These are phyloP conservation scores for Capra hircus DNA, from an alignment of 2,113 vertebrate genomes.

Conservation along the genomic window DNA sequence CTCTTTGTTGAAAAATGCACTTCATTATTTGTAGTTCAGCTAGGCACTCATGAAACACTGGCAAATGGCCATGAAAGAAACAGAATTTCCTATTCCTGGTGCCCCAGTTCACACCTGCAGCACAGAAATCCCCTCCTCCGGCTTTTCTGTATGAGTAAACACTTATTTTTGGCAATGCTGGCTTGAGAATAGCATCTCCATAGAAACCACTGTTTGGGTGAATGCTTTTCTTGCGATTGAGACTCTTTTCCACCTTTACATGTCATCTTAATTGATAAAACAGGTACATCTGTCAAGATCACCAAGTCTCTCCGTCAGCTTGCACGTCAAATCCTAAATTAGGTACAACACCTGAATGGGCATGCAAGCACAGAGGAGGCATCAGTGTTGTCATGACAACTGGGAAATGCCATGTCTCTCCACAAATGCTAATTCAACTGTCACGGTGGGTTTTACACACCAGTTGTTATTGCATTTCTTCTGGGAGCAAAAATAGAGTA, in stretches of 20 bases:
- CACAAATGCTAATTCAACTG: constrained; percentile 17
- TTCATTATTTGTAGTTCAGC: not conserved
- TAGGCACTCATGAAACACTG: not conserved
- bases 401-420: constrained; percentile 8
- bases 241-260: not conserved
- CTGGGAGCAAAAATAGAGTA: not conserved
- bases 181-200: not conserved
- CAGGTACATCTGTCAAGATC: not conserved
- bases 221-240: not conserved
- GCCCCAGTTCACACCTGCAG: not conserved
- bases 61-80: not conserved
- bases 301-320: not conserved
- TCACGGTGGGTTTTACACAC: not conserved
- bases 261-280: not conserved
- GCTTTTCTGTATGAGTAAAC: not conserved
- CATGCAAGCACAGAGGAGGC: not conserved
- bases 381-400: constrained; percentile 56
- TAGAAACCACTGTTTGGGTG: constrained; percentile 3
- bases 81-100: not conserved
- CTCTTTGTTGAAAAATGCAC: not conserved
- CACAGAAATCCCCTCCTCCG: not conserved
- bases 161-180: not conserved
- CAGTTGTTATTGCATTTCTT: not conserved
- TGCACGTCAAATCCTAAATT: not conserved
- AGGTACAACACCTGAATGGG: not conserved